These are phyloP conservation scores for Hesperia comma DNA, from an alignment of 2,888 invertebrate species.

Conservation along the genomic window DNA sequence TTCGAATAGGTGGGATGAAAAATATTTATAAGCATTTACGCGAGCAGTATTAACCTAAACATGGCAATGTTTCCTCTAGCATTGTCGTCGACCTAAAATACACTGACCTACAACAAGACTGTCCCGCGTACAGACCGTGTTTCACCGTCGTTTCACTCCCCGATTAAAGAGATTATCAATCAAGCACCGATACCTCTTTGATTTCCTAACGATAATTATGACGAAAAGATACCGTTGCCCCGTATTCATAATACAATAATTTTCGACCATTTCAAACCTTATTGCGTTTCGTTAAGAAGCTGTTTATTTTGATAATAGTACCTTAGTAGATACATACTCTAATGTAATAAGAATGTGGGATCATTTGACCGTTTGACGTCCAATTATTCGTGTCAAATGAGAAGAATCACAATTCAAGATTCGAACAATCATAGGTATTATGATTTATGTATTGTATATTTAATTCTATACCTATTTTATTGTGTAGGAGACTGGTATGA, in stretches of 20 bases:
- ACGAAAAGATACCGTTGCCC: conserved; percentile 54
- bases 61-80: not conserved
- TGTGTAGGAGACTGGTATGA: too few species aligned
- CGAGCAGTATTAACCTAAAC: too few species aligned
- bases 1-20: too few species aligned
- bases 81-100: not conserved
- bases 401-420: not conserved
- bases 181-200: conserved; percentile 54
- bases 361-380: conserved; percentile 50
- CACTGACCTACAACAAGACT: conserved; percentile 2
- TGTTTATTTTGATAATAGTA: not conserved
- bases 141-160: conserved; percentile 46
- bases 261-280: conserved; percentile 1
- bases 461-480: too few species aligned
- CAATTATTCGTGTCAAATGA: conserved; percentile 50
- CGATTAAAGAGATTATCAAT: conserved; percentile 67
- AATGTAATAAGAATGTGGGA: conserved; percentile 9
- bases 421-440: not conserved
- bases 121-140: conserved; percentile 2
- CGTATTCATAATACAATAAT: not conserved
- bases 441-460: too few species aligned
- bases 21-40: too few species aligned
- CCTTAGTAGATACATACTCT: not conserved
- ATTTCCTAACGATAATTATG: conserved; percentile 60
- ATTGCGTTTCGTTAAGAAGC: not conserved